Evolutionary conservation across 2,113 vertebrate species (phyloP).

Genomic region (Ictalurus furcatus): DNA sequence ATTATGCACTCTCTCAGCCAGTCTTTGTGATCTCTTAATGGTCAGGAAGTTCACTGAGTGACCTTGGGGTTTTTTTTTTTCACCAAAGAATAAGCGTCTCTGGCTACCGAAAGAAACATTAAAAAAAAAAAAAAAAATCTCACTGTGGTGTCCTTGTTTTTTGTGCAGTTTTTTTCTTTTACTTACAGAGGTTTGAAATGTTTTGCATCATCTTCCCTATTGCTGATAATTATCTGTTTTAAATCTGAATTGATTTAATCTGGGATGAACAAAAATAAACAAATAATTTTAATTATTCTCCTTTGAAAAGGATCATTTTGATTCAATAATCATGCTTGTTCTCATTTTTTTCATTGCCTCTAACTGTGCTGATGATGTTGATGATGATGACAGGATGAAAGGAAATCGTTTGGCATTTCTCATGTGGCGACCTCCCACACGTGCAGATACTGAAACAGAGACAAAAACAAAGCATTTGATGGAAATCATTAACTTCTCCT

Average conservation of each 20-base stretch:
- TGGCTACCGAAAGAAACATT: constrained; percentile 48
- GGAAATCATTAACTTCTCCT: constrained; percentile 54
- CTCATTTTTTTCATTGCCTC: constrained; percentile 12
- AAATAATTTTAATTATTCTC: constrained; percentile 27
- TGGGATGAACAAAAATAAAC: constrained; percentile 17
- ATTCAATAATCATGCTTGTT: constrained; percentile 1
- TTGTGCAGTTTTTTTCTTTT: background rate
- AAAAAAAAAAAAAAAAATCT: background rate
- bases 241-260: constrained; percentile 2
- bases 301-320: constrained; percentile 34
- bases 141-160: constrained; percentile 34
- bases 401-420: constrained; percentile 36
- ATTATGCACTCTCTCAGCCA: constrained; percentile 80
- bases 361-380: constrained; percentile 30
- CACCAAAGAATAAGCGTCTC: constrained; percentile 70
- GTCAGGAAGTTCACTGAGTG: constrained; percentile 77
- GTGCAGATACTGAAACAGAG: constrained; percentile 33
- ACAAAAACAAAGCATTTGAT: constrained; percentile 54
- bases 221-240: constrained; percentile 28
- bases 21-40: constrained; percentile 83
- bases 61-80: constrained; percentile 72
- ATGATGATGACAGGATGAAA: constrained; percentile 46
- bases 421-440: constrained; percentile 50
- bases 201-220: constrained; percentile 25
- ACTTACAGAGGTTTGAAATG: background rate